These are phyloP conservation scores for Andrena cerasifolii DNA, from an alignment of 1,140 invertebrate genomes.

Conservation along the genomic window DNA sequence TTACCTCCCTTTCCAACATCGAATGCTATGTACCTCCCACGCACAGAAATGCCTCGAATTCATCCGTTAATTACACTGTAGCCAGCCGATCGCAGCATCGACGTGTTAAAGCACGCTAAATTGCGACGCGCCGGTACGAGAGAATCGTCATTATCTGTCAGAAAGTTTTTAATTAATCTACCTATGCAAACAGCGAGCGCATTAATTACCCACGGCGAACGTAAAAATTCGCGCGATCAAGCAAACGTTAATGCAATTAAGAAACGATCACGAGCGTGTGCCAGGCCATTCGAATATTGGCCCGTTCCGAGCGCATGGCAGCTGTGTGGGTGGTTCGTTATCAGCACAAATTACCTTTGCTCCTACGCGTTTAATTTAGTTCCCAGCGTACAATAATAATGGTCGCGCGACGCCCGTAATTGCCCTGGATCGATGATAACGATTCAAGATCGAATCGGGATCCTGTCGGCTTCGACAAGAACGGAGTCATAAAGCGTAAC, in stretches of 20 bases:
- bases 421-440: slow-evolving; percentile 58
- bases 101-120: not conserved
- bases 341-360: slow-evolving; percentile 70
- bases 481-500: not conserved
- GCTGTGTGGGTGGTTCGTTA: slow-evolving; percentile 69
- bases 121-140: too few relatives aligned
- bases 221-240: slow-evolving; percentile 30
- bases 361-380: slow-evolving; percentile 67
- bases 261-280: slow-evolving; percentile 46
- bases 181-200: too few relatives aligned
- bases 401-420: slow-evolving; percentile 59
- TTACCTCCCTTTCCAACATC: too few relatives aligned
- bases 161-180: not conserved
- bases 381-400: slow-evolving; percentile 68
- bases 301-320: slow-evolving; percentile 29
- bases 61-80: not conserved
- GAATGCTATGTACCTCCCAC: too few relatives aligned
- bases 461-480: not conserved
- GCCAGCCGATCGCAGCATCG: not conserved
- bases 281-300: slow-evolving; percentile 24
- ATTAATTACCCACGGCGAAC: slow-evolving; percentile 26
- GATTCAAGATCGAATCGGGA: slow-evolving; percentile 57
- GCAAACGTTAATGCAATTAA: slow-evolving; percentile 45
- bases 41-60: not conserved
- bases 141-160: not conserved